Evolutionary conservation across 1,140 invertebrate species (phyloP).

Genomic region (Aphis craccivora): DNA sequence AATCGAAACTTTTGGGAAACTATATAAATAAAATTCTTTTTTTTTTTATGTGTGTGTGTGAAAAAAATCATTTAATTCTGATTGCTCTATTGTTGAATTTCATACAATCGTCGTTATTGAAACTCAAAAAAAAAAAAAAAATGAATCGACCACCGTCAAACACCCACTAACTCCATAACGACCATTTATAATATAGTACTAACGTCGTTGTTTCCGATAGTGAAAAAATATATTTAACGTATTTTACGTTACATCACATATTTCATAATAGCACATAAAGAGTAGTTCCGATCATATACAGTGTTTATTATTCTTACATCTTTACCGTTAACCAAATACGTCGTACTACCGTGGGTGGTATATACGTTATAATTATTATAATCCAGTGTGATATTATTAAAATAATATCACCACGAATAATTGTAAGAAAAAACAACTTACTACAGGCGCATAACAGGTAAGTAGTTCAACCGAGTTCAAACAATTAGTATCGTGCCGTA

Average conservation of each 20-base stretch:
- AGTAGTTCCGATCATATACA: not conserved
- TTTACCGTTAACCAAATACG: not conserved
- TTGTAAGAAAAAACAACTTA: not conserved
- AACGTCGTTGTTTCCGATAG: not conserved
- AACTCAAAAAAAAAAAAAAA: not conserved
- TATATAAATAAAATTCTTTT: constrained; percentile 1
- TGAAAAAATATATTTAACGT: not conserved
- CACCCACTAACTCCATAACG: not conserved
- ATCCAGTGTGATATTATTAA: not conserved
- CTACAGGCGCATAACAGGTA: not conserved
- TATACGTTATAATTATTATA: not conserved
- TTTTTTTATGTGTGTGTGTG: not conserved
- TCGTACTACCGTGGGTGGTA: not conserved
- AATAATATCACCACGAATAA: not conserved
- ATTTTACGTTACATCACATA: not conserved
- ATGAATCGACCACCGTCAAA: not conserved
- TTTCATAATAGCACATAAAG: not conserved
- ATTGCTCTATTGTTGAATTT: not conserved
- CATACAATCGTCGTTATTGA: not conserved
- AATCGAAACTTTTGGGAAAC: not conserved
- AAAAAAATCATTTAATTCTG: not conserved
- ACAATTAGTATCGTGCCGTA: not conserved
- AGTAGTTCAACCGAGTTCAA: not conserved
- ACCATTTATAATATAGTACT: not conserved
- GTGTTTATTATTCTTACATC: not conserved